A percentile compares a stretch with the other conserved stretches of the same genome.
phyloP scores from a whole-genome alignment of 2,113 vertebrate genomes.

The Chauna torquata region DNA sequence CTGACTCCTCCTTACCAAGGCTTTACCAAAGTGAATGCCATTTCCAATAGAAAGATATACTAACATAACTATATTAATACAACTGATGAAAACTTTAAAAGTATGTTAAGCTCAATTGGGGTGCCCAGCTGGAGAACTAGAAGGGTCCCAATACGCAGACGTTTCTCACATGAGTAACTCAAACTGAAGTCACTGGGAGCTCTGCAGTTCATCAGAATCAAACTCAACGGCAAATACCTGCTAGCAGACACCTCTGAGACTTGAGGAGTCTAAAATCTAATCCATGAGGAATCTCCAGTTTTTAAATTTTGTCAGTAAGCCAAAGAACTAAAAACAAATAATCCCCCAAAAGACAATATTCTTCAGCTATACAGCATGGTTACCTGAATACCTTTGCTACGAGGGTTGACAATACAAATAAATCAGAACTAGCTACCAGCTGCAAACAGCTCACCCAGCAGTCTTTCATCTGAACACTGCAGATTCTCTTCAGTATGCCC shows the following conservation, averaged over 20 bases:
- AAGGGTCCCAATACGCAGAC: background rate
- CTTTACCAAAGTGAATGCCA: background rate
- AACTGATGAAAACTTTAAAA: background rate
- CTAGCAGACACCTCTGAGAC: background rate
- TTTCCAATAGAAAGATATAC: background rate
- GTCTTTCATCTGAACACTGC: background rate
- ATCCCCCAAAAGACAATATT: rapidly evolving
- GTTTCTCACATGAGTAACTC: background rate
- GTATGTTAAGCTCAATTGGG: background rate
- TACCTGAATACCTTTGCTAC: background rate
- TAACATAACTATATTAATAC: too few species aligned
- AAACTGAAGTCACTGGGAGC: background rate
- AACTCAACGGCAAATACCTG: background rate
- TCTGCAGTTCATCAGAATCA: background rate
- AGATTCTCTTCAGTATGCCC: background rate
- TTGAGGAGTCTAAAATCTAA: background rate
- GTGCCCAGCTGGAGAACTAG: background rate
- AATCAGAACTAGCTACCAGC: background rate
- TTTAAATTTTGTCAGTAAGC: background rate
- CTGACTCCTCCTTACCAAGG: background rate
- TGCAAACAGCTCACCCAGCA: background rate
- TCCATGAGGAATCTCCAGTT: rapidly evolving
- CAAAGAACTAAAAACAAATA: background rate
- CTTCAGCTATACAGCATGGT: background rate
- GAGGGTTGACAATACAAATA: background rate